phyloP scores from a whole-genome alignment of 2,888 invertebrate genomes.

The Mythimna vitellina region DNA sequence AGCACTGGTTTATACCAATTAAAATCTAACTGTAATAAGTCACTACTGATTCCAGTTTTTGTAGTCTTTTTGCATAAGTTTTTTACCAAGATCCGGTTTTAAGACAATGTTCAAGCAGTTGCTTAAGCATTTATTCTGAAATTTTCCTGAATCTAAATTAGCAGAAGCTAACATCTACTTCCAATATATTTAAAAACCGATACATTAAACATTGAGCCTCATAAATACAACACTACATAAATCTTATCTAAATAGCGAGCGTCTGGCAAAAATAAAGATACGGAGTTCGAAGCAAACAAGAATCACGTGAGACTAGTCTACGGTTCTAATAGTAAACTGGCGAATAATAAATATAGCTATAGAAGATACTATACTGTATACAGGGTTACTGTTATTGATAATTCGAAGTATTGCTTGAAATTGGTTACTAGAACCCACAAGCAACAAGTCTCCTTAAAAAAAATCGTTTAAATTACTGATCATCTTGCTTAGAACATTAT shows the following conservation, averaged over 20 bases:
- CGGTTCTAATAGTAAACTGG: constrained; percentile 18
- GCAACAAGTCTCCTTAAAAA: neutral
- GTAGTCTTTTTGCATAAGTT: neutral
- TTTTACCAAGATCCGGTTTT: too few species aligned
- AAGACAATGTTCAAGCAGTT: too few species aligned
- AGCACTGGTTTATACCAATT: too few species aligned
- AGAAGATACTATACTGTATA: neutral
- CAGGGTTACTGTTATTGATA: neutral
- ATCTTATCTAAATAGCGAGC: constrained; percentile 52
- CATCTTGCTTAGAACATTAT: neutral
- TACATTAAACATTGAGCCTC: constrained; percentile 14
- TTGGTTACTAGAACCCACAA: neutral
- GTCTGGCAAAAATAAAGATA: constrained; percentile 60
- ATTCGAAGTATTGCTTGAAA: neutral
- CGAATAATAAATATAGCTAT: constrained; percentile 9
- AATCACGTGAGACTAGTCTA: constrained; percentile 34
- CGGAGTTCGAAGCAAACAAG: constrained; percentile 41
- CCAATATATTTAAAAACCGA: constrained; percentile 27
- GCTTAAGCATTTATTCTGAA: neutral
- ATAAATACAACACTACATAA: constrained; percentile 45
- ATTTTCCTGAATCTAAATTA: neutral
- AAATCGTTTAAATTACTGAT: neutral
- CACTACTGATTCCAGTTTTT: neutral
- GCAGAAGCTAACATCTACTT: neutral
- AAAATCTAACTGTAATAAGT: too few species aligned